A percentile compares a stretch with the other conserved stretches of the same genome.
phyloP scores from a whole-genome alignment of 2,113 vertebrate genomes.

The Melanostigma gelatinosum region DNA sequence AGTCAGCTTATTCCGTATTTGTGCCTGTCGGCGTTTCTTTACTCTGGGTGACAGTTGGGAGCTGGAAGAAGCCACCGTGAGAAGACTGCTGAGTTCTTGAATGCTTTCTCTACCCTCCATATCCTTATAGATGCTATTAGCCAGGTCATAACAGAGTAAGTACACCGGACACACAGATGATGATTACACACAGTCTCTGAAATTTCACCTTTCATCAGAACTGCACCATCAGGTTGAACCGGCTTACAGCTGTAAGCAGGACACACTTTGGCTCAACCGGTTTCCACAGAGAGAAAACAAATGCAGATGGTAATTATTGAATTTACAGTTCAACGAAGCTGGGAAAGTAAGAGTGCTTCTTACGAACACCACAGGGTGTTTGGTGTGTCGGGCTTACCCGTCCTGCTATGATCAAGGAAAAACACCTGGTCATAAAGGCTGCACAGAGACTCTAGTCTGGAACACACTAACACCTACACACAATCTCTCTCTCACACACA shows the following conservation, averaged over 20 bases:
- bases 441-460: conserved; percentile 15
- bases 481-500: conserved; percentile 16
- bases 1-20: conserved; percentile 55
- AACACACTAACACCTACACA: conserved; percentile 9
- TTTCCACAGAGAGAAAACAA: conserved; percentile 22
- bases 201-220: conserved; percentile 5
- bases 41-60: conserved; percentile 50
- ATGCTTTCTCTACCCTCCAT: not conserved
- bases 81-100: conserved; percentile 41
- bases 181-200: not conserved
- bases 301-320: not conserved
- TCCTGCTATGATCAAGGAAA: conserved; percentile 54
- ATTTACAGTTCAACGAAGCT: conserved; percentile 23
- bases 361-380: conserved; percentile 30
- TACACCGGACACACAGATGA: not conserved
- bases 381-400: conserved; percentile 1
- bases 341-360: not conserved
- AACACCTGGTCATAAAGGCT: conserved; percentile 49
- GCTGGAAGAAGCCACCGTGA: conserved; percentile 42
- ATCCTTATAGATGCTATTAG: not conserved
- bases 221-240: conserved; percentile 46
- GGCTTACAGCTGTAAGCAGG: conserved; percentile 8
- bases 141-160: not conserved
- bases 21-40: conserved; percentile 52
- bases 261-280: conserved; percentile 11